Percentiles rank a stretch among this genome's conserved stretches.
Conservation (phyloP, 2,888 invertebrate genomes). For the Heliconius ismenius region DNA sequence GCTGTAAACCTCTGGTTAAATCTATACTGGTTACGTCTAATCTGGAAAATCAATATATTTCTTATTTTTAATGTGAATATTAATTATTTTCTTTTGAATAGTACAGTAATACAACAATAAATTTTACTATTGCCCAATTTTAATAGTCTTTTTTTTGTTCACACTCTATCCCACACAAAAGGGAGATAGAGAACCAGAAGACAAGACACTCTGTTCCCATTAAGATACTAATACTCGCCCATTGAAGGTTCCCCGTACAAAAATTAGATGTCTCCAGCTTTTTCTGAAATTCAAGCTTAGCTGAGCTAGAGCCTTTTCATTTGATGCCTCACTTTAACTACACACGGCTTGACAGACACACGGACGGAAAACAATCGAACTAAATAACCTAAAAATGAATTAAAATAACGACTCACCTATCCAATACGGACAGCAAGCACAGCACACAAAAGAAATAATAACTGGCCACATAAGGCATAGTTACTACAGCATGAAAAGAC, state of each 20-base stretch:
- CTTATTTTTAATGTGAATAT: neutral
- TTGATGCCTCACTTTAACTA: too few species aligned
- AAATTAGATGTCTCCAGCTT: too few species aligned
- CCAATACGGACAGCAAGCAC: constrained; percentile 82
- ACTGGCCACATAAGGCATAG: constrained; percentile 78
- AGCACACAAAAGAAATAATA: constrained; percentile 83
- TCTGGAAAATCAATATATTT: constrained; percentile 50
- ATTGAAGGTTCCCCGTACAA: too few species aligned
- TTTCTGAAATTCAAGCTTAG: too few species aligned
- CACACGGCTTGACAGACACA: too few species aligned
- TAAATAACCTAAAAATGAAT: neutral
- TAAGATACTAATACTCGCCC: too few species aligned
- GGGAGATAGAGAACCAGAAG: neutral
- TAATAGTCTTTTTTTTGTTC: neutral
- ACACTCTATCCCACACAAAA: neutral
- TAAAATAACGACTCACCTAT: constrained; percentile 65
- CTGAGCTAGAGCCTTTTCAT: too few species aligned
- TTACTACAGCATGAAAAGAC: constrained; percentile 75
- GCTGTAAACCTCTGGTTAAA: constrained; percentile 65
- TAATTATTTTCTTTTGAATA: too few species aligned
- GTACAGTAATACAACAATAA: too few species aligned
- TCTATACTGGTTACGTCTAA: constrained; percentile 71
- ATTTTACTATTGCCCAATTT: too few species aligned
- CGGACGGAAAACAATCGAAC: too few species aligned
- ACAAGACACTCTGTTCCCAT: neutral